These are phyloP conservation scores for Narcine bancroftii DNA, from an alignment of 2,113 vertebrate genomes.

Conservation along the genomic window DNA sequence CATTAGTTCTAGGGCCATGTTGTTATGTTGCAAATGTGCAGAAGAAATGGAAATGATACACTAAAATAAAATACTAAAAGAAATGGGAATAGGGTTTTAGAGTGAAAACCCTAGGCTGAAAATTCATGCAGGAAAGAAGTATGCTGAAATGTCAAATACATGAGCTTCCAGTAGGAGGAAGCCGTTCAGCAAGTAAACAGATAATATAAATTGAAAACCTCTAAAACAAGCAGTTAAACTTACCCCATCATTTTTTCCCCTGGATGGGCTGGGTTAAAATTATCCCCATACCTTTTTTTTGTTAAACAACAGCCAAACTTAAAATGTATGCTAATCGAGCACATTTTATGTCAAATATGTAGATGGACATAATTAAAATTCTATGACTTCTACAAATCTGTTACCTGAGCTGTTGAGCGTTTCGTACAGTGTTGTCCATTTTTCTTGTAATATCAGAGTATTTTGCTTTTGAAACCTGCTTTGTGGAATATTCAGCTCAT, in stretches of 20 bases:
- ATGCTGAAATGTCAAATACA: background rate
- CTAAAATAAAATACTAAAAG: background rate
- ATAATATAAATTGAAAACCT: background rate
- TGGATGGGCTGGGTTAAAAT: background rate
- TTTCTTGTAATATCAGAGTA: no score
- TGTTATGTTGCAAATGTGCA: background rate
- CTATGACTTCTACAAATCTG: no score
- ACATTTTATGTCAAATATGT: background rate
- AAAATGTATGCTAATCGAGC: background rate
- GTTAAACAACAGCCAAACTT: background rate
- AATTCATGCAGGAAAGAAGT: background rate
- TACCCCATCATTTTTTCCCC: background rate
- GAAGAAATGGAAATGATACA: background rate
- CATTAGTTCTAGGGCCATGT: background rate
- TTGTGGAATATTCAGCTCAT: no score
- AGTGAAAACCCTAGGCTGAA: background rate
- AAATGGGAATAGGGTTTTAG: background rate
- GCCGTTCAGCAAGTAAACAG: background rate
- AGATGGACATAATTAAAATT: background rate
- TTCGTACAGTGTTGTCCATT: no score
- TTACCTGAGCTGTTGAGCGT: no score
- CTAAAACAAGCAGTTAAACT: background rate
- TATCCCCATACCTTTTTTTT: background rate
- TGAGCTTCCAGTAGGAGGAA: background rate
- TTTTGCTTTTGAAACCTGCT: no score